These are phyloP conservation scores for Copsychus sechellarum DNA, from an alignment of 2,113 vertebrate genomes.

Conservation along the genomic window DNA sequence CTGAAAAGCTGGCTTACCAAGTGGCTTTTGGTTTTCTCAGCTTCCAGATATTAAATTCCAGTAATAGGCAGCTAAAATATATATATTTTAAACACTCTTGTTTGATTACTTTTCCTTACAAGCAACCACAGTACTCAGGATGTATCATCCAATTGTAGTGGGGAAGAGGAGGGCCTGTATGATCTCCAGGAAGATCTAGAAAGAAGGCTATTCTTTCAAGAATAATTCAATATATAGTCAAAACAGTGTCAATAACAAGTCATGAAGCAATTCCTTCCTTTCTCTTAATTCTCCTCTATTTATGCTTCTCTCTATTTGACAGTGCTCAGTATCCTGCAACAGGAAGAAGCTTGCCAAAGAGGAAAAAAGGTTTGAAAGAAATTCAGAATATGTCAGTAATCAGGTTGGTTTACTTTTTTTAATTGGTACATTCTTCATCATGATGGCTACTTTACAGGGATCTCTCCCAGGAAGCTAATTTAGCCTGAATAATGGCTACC, in stretches of 20 bases:
- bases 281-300: background rate
- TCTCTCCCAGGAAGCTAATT: slow-evolving; percentile 59
- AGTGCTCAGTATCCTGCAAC: background rate
- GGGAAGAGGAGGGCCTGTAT: background rate
- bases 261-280: background rate
- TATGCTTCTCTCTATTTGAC: background rate
- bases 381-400: slow-evolving; percentile 43
- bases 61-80: background rate
- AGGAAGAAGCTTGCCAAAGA: background rate
- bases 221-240: background rate
- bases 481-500: slow-evolving; percentile 43
- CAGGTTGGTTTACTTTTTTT: slow-evolving; percentile 45
- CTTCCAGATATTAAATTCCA: slow-evolving; percentile 2
- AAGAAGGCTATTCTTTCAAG: background rate
- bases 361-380: background rate
- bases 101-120: background rate
- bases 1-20: background rate
- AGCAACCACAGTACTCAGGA: background rate
- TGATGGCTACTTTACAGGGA: slow-evolving; percentile 39
- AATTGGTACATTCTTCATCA: slow-evolving; percentile 48
- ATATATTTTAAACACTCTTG: background rate
- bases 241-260: background rate
- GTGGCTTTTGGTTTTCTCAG: background rate
- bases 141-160: background rate
- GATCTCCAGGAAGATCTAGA: background rate